Evolutionary conservation across 1,140 invertebrate species (phyloP).

Genomic region (Cardiocondyla obscurior): DNA sequence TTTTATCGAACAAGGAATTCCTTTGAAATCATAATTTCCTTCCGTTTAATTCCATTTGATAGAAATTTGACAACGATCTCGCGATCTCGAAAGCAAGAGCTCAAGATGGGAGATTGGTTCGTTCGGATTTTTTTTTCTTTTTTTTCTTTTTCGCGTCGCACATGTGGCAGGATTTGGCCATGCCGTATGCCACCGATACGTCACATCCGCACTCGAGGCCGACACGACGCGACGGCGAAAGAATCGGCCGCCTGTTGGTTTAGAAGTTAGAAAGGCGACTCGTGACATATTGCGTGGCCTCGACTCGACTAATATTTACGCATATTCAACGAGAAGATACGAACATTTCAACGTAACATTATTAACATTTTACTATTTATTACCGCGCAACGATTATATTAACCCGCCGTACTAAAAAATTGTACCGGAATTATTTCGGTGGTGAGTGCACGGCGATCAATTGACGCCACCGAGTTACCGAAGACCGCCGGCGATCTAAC

Average conservation of each 20-base stretch:
- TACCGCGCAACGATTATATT: background rate
- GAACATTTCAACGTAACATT: conserved; percentile 36
- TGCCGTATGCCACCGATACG: conserved; percentile 47
- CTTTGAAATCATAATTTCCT: background rate
- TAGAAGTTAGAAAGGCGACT: conserved; percentile 71
- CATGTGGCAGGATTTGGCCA: conserved; percentile 40
- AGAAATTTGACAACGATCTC: conserved; percentile 2
- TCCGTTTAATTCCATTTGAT: background rate
- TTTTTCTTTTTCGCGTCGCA: conserved; percentile 10
- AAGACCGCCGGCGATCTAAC: background rate
- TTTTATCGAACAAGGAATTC: background rate
- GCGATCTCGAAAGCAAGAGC: background rate
- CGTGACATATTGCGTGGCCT: conserved; percentile 58
- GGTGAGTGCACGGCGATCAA: background rate
- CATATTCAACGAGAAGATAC: conserved; percentile 55
- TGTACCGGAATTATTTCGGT: background rate
- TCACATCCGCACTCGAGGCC: conserved; percentile 72
- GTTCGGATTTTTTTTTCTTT: conserved; percentile 1
- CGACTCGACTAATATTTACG: conserved; percentile 68
- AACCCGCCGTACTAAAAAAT: background rate
- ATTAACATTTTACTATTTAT: background rate
- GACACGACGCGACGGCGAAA: conserved; percentile 45
- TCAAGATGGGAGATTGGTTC: background rate
- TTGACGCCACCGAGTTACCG: background rate
- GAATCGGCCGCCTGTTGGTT: conserved; percentile 63